Percentiles rank a stretch among this genome's conserved stretches.
phyloP scores from a whole-genome alignment of 2,797 vertebrate genomes.

The Falco rusticolus region DNA sequence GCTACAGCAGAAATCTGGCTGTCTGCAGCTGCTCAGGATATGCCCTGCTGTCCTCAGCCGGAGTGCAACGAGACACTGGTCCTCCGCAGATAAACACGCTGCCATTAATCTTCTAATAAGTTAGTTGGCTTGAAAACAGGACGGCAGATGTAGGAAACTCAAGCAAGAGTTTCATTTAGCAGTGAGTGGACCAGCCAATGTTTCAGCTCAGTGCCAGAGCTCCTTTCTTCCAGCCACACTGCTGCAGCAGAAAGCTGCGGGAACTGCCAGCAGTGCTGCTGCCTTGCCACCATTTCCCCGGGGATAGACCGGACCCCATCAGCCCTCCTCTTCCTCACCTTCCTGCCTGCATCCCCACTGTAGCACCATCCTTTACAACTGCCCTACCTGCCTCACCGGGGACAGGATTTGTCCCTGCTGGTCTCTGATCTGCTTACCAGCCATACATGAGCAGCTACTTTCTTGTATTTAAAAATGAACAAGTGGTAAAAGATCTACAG shows the following conservation, averaged over 20 bases:
- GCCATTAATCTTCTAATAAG: background rate
- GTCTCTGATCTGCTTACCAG: background rate
- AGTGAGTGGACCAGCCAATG: fast-evolving
- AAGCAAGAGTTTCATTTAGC: background rate
- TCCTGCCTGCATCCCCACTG: fast-evolving
- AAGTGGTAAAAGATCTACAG: background rate
- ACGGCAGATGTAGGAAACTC: background rate
- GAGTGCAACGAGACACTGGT: background rate
- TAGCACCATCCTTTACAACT: fast-evolving
- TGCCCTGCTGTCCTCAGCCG: background rate
- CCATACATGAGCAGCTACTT: background rate
- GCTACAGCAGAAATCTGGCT: background rate
- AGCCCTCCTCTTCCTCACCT: background rate
- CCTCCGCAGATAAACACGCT: background rate
- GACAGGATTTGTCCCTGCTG: background rate
- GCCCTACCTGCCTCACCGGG: background rate
- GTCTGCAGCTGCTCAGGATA: background rate
- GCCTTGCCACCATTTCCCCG: fast-evolving
- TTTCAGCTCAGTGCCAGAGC: background rate
- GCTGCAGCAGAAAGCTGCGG: background rate
- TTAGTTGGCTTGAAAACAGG: background rate
- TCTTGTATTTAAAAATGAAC: background rate
- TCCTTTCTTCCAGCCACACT: background rate
- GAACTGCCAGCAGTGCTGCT: background rate
- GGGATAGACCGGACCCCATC: fast-evolving